These are phyloP conservation scores for Ormyrus pomaceus DNA, from an alignment of 2,888 invertebrate genomes.

Conservation along the genomic window DNA sequence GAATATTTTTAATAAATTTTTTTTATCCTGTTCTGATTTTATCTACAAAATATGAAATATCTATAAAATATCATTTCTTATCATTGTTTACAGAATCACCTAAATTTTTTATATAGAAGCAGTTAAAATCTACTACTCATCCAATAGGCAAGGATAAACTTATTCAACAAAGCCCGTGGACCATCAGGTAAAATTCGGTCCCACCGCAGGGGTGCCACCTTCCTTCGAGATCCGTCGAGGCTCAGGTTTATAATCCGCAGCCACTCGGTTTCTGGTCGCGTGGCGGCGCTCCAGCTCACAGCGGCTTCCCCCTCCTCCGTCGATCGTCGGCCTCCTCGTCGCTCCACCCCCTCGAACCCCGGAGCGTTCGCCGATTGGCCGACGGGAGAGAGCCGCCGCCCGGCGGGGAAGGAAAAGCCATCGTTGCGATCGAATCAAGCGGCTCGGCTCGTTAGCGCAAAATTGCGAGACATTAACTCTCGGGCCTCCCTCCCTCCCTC, in stretches of 20 bases:
- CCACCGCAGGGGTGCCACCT: no score
- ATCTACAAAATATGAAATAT: no score
- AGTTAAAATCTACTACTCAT: no score
- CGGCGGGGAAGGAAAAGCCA: slow-evolving; percentile 22
- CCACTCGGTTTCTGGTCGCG: slow-evolving; percentile 9
- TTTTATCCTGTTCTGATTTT: no score
- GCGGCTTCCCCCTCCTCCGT: not conserved
- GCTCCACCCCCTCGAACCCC: not conserved
- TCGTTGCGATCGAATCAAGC: slow-evolving; percentile 36
- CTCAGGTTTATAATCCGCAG: not conserved
- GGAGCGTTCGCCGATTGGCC: not conserved
- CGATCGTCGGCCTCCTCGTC: not conserved
- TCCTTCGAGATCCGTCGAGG: no score
- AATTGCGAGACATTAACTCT: slow-evolving; percentile 56
- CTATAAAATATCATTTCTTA: no score
- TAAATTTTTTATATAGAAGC: no score
- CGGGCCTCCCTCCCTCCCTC: not conserved
- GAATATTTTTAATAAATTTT: no score
- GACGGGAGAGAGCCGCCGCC: slow-evolving; percentile 7
- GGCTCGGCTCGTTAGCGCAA: slow-evolving; percentile 54
- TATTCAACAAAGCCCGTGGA: no score
- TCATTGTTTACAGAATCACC: no score
- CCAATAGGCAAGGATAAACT: no score
- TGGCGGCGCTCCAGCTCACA: not conserved
- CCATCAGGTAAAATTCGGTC: no score